Evolutionary conservation across 2,888 invertebrate species (phyloP).

Genomic region (Xestoiulus laeticollis): DNA sequence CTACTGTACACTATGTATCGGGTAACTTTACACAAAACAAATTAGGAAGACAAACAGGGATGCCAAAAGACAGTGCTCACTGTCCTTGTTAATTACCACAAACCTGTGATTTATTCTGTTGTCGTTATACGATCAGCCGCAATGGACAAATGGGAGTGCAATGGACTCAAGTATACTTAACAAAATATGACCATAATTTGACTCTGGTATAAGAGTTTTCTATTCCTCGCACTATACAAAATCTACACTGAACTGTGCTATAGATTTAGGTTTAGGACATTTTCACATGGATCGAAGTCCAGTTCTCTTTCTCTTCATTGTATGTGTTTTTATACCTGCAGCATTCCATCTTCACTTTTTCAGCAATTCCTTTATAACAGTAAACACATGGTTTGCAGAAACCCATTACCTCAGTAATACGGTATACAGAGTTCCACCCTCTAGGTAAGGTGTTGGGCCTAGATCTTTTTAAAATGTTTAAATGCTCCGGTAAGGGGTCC

Average conservation of each 20-base stretch:
- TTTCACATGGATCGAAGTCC: neutral
- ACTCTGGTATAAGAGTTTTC: neutral
- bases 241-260: too few relatives aligned
- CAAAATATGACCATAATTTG: neutral
- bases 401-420: neutral
- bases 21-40: constrained; percentile 27
- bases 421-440: neutral
- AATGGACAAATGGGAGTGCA: neutral
- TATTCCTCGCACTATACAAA: too few relatives aligned
- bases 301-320: neutral
- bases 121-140: neutral
- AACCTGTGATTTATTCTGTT: constrained; percentile 4
- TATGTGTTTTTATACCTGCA: neutral
- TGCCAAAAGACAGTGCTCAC: neutral
- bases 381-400: neutral
- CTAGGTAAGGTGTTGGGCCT: constrained; percentile 14
- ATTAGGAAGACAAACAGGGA: constrained; percentile 28
- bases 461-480: neutral
- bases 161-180: neutral
- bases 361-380: neutral
- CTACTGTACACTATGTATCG: neutral
- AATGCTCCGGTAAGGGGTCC: constrained; percentile 27
- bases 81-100: neutral
- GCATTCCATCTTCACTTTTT: neutral
- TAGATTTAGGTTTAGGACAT: too few relatives aligned